A percentile compares a stretch with the other conserved stretches of the same genome.
Conservation (phyloP, 2,888 invertebrate genomes). For the Drosophila neutralis region DNA sequence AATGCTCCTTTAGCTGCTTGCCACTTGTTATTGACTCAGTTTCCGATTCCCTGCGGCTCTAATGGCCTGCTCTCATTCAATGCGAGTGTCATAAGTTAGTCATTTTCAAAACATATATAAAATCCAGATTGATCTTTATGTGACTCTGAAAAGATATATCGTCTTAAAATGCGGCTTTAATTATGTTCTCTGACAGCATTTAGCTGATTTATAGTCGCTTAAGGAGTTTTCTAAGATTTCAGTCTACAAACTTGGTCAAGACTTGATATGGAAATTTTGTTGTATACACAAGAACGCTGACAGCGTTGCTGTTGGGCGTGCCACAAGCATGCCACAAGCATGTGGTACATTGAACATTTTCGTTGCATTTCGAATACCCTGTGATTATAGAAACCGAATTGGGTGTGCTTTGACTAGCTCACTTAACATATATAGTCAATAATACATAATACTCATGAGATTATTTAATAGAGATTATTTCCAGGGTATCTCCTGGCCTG, state of each 20-base stretch:
- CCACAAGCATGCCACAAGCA: conserved; percentile 34
- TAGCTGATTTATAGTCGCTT: background rate
- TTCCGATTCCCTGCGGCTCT: conserved; percentile 6
- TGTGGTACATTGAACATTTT: conserved; percentile 39
- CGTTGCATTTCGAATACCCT: conserved; percentile 16
- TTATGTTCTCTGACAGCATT: background rate
- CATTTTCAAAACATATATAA: background rate
- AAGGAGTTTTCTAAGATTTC: background rate
- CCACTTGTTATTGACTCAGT: background rate
- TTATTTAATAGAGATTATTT: background rate
- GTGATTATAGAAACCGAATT: background rate
- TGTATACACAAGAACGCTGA: conserved; percentile 12
- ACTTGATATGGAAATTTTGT: background rate
- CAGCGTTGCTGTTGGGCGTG: conserved; percentile 15
- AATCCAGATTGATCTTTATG: background rate
- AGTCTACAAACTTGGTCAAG: background rate
- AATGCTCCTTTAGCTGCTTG: conserved; percentile 24
- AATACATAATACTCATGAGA: background rate
- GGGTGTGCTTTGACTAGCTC: background rate
- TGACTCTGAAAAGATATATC: background rate
- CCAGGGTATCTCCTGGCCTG: background rate
- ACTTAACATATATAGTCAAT: no score
- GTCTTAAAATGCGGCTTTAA: background rate
- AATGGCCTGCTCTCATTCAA: conserved; percentile 21
- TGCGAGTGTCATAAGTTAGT: background rate